phyloP scores from a whole-genome alignment of 2,113 vertebrate genomes.

The Spheniscus mendiculus region DNA sequence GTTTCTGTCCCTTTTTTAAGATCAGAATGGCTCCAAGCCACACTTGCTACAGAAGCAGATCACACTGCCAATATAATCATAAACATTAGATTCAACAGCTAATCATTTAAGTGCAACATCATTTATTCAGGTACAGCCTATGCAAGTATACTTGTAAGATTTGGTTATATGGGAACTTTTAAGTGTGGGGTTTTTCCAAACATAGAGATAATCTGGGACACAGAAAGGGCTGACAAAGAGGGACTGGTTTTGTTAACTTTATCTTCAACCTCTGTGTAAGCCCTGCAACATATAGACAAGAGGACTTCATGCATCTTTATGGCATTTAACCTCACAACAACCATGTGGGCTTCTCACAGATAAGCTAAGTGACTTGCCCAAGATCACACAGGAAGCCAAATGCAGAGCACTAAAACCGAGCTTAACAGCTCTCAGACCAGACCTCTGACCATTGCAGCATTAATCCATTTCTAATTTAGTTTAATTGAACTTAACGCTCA shows the following conservation, averaged over 20 bases:
- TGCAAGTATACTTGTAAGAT: not conserved
- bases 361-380: not conserved
- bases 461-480: not conserved
- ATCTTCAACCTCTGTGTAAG: not conserved
- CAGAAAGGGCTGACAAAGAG: not conserved
- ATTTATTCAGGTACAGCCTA: not conserved
- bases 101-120: not conserved
- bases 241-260: not conserved
- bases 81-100: not conserved
- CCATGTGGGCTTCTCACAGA: not conserved
- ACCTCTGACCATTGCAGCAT: not conserved
- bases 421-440: not conserved
- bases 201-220: not conserved
- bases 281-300: not conserved
- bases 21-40: constrained; percentile 9
- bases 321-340: not conserved
- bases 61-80: not conserved
- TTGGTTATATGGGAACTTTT: not conserved
- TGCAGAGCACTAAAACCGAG: not conserved
- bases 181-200: fast-evolving
- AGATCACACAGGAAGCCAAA: constrained; percentile 25
- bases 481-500: not conserved
- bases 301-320: not conserved
- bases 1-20: constrained; percentile 28
- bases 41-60: not conserved